Percentiles rank a stretch among this genome's conserved stretches.
Evolutionary conservation across 2,888 invertebrate genomes (phyloP).

Genomic region (Melangyna quadrimaculata): DNA sequence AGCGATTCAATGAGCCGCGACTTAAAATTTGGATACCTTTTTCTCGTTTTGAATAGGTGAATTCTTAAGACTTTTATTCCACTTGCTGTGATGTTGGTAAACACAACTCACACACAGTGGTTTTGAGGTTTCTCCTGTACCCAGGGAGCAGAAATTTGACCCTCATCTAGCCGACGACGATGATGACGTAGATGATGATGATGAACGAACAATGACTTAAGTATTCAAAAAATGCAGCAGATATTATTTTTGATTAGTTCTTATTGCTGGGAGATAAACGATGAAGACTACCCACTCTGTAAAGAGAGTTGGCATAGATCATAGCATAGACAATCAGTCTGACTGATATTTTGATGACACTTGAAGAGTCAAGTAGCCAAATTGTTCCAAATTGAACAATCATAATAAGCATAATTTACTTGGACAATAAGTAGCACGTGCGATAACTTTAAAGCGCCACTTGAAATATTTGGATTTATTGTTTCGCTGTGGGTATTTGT

Average conservation of each 20-base stretch:
- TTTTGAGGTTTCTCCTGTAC: conserved; percentile 7
- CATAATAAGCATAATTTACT: neutral
- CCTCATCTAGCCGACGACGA: conserved; percentile 6
- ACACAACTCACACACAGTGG: conserved; percentile 40
- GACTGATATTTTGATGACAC: conserved; percentile 13
- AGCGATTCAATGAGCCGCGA: neutral
- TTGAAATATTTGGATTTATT: neutral
- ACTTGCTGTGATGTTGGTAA: conserved; percentile 6
- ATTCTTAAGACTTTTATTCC: conserved; percentile 25
- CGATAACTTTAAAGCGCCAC: conserved; percentile 17
- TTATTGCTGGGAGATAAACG: conserved; percentile 1
- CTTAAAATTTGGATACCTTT: conserved; percentile 16
- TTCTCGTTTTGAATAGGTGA: conserved; percentile 47
- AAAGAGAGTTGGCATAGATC: conserved; percentile 16
- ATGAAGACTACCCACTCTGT: conserved; percentile 52
- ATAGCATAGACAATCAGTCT: conserved; percentile 32
- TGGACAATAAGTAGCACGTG: conserved; percentile 29
- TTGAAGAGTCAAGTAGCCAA: conserved; percentile 37
- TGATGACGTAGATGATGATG: conserved; percentile 32
- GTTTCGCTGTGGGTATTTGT: neutral
- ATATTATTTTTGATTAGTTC: conserved; percentile 41
- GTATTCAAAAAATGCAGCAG: conserved; percentile 32
- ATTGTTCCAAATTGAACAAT: conserved; percentile 40
- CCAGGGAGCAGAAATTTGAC: conserved; percentile 13
- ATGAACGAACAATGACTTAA: conserved; percentile 32